Conservation (phyloP, 1,140 invertebrate genomes). For the Drosophila leontia region DNA sequence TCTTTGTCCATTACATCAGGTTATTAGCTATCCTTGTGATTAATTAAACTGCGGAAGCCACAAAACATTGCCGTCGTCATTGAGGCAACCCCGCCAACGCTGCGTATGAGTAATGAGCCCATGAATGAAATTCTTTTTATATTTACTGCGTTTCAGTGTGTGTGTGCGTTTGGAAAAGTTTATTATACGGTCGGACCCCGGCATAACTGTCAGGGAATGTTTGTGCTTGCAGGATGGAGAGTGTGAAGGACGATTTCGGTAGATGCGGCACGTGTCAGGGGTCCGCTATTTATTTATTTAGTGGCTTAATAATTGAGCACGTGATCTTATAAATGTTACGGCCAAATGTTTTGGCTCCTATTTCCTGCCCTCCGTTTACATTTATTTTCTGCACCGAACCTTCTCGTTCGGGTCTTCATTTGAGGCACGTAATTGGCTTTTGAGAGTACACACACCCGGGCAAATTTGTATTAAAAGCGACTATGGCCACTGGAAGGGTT, state of each 20-base stretch:
- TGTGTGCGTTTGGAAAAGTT: constrained; percentile 34
- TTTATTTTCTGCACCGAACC: background rate
- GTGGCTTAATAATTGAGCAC: constrained; percentile 82
- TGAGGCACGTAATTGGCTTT: constrained; percentile 81
- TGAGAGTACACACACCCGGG: constrained; percentile 58
- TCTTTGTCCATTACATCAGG: constrained; percentile 25
- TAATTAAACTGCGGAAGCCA: constrained; percentile 66
- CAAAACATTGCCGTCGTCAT: constrained; percentile 54
- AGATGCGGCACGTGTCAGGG: constrained; percentile 67
- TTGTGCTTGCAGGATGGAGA: too few species aligned
- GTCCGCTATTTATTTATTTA: constrained; percentile 77
- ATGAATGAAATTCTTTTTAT: constrained; percentile 61
- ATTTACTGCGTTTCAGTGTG: constrained; percentile 7
- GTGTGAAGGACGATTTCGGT: constrained; percentile 12
- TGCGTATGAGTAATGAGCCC: constrained; percentile 75
- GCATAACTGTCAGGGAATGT: constrained; percentile 41
- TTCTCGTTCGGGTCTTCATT: constrained; percentile 25
- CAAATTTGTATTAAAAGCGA: constrained; percentile 78
- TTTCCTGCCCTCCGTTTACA: constrained; percentile 17
- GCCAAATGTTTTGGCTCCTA: constrained; percentile 34
- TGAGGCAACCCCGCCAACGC: constrained; percentile 34
- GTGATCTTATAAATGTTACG: constrained; percentile 81
- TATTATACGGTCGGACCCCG: constrained; percentile 29
- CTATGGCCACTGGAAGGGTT: constrained; percentile 69
- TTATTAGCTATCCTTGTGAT: constrained; percentile 56